Base-by-base conservation (phyloP, 2,797 vertebrate species). In the Danionella dracula region DNA sequence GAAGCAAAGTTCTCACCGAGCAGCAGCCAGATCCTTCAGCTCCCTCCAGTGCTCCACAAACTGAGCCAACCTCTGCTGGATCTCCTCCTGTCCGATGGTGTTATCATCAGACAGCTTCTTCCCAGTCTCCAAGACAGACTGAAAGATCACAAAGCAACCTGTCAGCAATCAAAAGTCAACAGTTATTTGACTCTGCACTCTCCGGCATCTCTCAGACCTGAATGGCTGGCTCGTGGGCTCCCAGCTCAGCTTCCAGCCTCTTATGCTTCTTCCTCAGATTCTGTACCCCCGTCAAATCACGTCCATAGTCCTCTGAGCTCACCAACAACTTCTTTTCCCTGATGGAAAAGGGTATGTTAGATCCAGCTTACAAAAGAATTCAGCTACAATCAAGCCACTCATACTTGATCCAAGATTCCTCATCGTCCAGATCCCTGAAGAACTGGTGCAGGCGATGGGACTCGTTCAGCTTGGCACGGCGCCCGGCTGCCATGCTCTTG, bases 401-500 rank as follows among this genome's bases (percentile, higher is more conserved):
- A 27, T 81, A 99, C 97, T 99, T 99, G 83, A 99, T 98, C 96
- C 96, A 98, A 35, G 96, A 97, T 77, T 99, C 97, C 66, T 99
- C 97, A 0, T 99, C 97, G 0, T 99, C 96, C 89, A 99, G 90
- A 78, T 99, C 97, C 7, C 97, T 92, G 87, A 99, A 99, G 84
- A 99, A 99, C 89, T 99, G 97, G 73, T 99, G 97, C 83, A 99
- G 83, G 44, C 97, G 94, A 72, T 99, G 97, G 6, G 95, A 98
- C 79, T 99, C 96, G 0, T 94, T 98, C 23, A 99, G 92, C 61
- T 90, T 92, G 1, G 94, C 90, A 0, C 94, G 90, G 6, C 97
- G 92, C 0, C 91, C 89, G 0, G 85, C 82, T 0, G 96, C 95
- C 96, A 98, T 97, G 74, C 81, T 91, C 86, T 96, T 94, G 79